Conservation (phyloP, 2,888 invertebrate genomes). For the Apotomis betuletana region DNA sequence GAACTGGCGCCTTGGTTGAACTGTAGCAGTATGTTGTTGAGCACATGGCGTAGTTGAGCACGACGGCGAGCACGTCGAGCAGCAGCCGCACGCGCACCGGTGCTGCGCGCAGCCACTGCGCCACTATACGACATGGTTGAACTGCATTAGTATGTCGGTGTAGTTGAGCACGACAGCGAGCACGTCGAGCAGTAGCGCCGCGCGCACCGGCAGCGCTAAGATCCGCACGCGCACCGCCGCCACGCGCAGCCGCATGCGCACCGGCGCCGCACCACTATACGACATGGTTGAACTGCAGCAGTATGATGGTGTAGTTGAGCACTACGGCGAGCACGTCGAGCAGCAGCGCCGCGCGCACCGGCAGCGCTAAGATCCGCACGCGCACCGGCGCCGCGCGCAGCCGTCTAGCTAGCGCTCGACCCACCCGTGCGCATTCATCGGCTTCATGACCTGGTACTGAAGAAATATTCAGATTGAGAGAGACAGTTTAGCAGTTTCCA, state of each 20-base stretch:
- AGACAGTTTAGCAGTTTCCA: neutral
- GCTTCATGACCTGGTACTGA: constrained; percentile 5
- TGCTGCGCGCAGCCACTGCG: no score
- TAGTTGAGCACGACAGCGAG: neutral
- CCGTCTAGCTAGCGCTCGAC: neutral
- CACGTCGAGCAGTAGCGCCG: neutral
- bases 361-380: constrained; percentile 9
- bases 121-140: constrained; percentile 12
- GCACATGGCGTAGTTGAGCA: no score
- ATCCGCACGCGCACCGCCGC: constrained; percentile 9
- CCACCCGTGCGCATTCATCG: neutral
- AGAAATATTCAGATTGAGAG: no score
- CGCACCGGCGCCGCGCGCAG: constrained; percentile 16
- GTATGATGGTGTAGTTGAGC: constrained; percentile 4
- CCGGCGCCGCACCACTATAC: neutral
- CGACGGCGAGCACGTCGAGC: no score
- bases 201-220: neutral
- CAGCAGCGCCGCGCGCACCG: constrained; percentile 5
- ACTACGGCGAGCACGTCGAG: neutral
- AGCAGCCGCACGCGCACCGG: no score
- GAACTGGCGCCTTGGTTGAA: no score
- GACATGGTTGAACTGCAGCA: constrained; percentile 12
- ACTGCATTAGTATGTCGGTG: constrained; percentile 10
- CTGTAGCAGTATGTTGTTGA: no score
- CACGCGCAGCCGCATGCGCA: constrained; percentile 8